Evolutionary conservation across 2,797 vertebrate genomes (phyloP), one percentile per base, ranked within the genome.

Genomic region (Karalla daura): DNA sequence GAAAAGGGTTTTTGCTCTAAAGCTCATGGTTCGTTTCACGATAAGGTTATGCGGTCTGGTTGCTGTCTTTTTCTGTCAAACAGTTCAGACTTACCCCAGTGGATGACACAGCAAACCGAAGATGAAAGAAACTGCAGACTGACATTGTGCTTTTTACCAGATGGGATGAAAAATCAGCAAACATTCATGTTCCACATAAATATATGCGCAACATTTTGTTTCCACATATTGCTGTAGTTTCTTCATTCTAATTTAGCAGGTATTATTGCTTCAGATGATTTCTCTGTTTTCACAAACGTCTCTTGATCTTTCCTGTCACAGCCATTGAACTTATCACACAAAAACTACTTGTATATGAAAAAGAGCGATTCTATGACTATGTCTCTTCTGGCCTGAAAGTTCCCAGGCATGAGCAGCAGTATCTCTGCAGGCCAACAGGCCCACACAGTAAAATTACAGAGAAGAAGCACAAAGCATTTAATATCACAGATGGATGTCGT

Each of bases 401-500:
- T 54, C 25, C 28, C 15, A 44, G 47, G 49, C 17, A 30, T 6
- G 20, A 56, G 43, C 65, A 61, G 41, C 46, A 30, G n/a, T 14
- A 23, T 76, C 58, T 36, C 61, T 5, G 9, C 54, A 61, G 60
- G 35, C 45, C 43, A 33, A 9, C 40, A 40, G 3, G 2, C 51
- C 32, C 52, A 40, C 62, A 50, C 53, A 66, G 25, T 0, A 20
- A 70, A 21, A 61, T 59, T 58, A 33, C 56, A 1, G 27, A 76
- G 32, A 24, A 1, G 11, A 71, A 35, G 8, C 53, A 62, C 44
- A 45, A 32, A 27, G 36, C 62, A 47, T 35, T 80, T 61, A 70
- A 74, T 70, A 40, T 37, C 69, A 72, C 77, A 80, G 73, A 78
- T 77, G 68, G 76, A 74, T 52, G 53, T 54, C 24, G 17, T 23